phyloP scores from a whole-genome alignment of 2,888 invertebrate species.

The Oxycera nigricornis region DNA sequence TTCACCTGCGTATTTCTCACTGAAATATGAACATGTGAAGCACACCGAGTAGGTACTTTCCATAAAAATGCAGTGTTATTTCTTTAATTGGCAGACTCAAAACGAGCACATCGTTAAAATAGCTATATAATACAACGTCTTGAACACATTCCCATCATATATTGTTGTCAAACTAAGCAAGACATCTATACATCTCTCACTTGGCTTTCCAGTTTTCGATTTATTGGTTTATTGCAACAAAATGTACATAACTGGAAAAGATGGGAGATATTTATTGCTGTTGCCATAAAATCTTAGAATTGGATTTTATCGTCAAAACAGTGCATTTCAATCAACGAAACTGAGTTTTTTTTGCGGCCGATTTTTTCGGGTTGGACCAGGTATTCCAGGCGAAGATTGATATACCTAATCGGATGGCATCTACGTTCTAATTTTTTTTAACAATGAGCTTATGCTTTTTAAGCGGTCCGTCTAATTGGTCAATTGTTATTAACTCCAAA shows the following conservation, averaged over 20 bases:
- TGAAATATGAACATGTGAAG: not conserved
- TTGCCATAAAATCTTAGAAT: slow-evolving; percentile 18
- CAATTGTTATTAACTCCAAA: slow-evolving; percentile 26
- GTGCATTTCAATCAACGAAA: slow-evolving; percentile 21
- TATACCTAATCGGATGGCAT: too few relatives aligned
- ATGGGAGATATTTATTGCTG: slow-evolving; percentile 26
- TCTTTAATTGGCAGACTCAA: slow-evolving; percentile 13
- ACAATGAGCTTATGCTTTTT: not conserved
- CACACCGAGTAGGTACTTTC: not conserved
- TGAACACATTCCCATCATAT: slow-evolving; percentile 19
- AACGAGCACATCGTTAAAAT: slow-evolving; percentile 8
- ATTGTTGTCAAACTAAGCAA: slow-evolving; percentile 13
- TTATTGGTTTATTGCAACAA: slow-evolving; percentile 22
- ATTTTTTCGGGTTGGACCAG: too few relatives aligned
- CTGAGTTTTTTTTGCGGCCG: not conserved
- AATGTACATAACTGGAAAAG: slow-evolving; percentile 25
- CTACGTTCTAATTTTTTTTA: too few relatives aligned
- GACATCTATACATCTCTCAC: not conserved
- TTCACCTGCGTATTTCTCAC: not conserved
- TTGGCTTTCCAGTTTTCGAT: not conserved
- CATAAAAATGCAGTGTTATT: not conserved
- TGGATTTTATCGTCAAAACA: not conserved
- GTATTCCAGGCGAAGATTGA: too few relatives aligned
- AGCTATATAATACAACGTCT: not conserved
- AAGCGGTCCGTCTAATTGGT: slow-evolving; percentile 27